Percentiles rank a stretch among this genome's conserved stretches.
Evolutionary conservation across 1,140 invertebrate genomes (phyloP).

Genomic region (Archivesica marissinica): DNA sequence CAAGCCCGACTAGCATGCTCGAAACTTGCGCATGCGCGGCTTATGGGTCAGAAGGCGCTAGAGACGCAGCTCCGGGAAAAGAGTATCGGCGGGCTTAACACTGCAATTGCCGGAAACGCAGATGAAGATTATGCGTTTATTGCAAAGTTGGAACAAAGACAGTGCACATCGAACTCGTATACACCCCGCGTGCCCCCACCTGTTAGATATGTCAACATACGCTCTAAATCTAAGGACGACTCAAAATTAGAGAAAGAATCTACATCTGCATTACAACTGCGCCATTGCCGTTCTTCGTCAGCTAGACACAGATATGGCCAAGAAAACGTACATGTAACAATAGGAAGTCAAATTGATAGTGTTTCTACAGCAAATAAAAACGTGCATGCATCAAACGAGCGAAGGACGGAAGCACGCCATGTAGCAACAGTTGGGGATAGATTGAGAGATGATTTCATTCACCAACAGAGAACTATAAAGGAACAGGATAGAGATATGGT

Average conservation of each 20-base stretch:
- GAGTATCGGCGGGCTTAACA: conserved; percentile 46
- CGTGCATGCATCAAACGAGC: neutral
- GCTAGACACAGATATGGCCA: neutral
- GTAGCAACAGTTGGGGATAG: conserved; percentile 34
- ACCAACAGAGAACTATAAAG: neutral
- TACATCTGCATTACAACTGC: neutral
- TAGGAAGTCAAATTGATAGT: too few relatives aligned
- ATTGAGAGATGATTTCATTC: conserved; percentile 20
- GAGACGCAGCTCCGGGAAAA: conserved; percentile 30
- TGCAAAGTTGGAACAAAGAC: conserved; percentile 54
- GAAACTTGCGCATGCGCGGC: conserved; percentile 39
- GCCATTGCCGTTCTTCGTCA: conserved; percentile 17
- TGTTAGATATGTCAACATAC: neutral
- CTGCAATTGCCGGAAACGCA: conserved; percentile 31
- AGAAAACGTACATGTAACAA: neutral
- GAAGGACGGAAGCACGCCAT: neutral
- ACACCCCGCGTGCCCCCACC: neutral
- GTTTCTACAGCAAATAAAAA: neutral
- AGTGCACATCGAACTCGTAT: conserved; percentile 34
- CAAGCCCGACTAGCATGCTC: conserved; percentile 44
- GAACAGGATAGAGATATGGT: neutral
- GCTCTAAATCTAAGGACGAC: neutral
- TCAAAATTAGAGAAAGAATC: neutral
- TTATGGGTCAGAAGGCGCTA: conserved; percentile 40
- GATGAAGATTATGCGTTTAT: conserved; percentile 59